phyloP scores from a whole-genome alignment of 2,797 vertebrate species.

The Erithacus rubecula region DNA sequence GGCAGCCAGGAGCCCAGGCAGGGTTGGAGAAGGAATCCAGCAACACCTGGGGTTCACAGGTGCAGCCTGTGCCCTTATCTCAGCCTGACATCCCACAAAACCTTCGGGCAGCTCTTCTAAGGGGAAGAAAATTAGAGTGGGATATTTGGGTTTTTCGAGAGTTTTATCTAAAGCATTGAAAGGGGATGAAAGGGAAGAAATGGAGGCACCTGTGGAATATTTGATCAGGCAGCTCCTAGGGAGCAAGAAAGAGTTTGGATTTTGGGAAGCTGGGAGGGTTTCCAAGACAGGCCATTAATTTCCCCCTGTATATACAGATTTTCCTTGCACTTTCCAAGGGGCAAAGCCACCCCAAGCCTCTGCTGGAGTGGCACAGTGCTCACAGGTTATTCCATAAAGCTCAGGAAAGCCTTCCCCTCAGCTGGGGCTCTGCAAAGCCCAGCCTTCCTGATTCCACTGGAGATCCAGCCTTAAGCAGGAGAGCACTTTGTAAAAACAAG shows the following conservation, averaged over 20 bases:
- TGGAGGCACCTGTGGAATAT: background rate
- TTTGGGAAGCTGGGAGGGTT: background rate
- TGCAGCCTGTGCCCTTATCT: background rate
- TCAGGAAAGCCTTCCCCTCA: background rate
- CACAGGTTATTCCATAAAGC: background rate
- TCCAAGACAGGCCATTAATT: background rate
- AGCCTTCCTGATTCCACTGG: background rate
- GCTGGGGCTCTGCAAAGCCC: background rate
- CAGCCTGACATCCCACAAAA: background rate
- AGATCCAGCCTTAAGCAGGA: background rate
- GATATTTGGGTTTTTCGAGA: background rate
- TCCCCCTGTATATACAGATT: background rate
- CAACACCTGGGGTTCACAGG: rapidly evolving
- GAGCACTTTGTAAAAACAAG: background rate
- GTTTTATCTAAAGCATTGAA: background rate
- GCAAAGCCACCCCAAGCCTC: background rate
- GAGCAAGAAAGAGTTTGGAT: background rate
- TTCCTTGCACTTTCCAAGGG: background rate
- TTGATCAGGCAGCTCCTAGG: rapidly evolving
- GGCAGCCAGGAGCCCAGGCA: background rate
- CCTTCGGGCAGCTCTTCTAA: background rate
- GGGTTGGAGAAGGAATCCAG: background rate
- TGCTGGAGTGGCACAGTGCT: rapidly evolving
- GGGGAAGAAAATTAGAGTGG: background rate
- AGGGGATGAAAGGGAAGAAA: background rate